These are phyloP conservation scores for Caenorhabditis zanzibari DNA, from an alignment of 2,888 invertebrate species.

Conservation along the genomic window DNA sequence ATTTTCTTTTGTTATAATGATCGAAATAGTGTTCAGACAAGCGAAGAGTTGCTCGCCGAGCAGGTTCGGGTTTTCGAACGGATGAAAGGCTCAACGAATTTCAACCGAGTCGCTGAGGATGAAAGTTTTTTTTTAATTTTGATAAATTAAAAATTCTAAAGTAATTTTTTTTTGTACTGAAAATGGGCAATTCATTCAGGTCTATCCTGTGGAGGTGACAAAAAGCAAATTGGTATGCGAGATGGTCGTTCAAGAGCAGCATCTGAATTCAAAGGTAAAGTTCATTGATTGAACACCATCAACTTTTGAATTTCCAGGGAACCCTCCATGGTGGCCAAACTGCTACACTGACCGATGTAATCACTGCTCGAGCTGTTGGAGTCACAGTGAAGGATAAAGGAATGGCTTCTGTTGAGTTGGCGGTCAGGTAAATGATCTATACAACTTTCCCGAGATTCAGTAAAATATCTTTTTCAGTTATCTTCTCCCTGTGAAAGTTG, in stretches of 20 bases:
- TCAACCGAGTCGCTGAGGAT: conserved; percentile 79
- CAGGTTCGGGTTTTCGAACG: conserved; percentile 47
- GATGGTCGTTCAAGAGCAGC: conserved; percentile 76
- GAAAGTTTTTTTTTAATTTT: conserved; percentile 55
- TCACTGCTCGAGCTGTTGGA: conserved; percentile 79
- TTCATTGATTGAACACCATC: no score
- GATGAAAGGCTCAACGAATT: conserved; percentile 69
- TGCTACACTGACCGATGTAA: conserved; percentile 79
- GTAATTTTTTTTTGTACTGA: neutral
- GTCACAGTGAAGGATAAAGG: conserved; percentile 76
- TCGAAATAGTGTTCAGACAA: conserved; percentile 26
- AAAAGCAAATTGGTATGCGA: conserved; percentile 76
- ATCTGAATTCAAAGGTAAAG: conserved; percentile 80
- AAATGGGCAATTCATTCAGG: conserved; percentile 48
- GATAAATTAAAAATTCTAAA: neutral
- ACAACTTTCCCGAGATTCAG: neutral
- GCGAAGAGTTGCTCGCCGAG: conserved; percentile 45
- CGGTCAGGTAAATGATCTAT: conserved; percentile 73
- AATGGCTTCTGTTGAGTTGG: conserved; percentile 79
- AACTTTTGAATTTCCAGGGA: conserved; percentile 67
- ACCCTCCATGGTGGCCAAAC: conserved; percentile 81
- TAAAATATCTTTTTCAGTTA: conserved; percentile 76
- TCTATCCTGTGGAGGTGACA: conserved; percentile 72
- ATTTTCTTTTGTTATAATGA: neutral
- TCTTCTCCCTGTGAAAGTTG: conserved; percentile 79